phyloP scores from a whole-genome alignment of 2,797 vertebrate genomes.

The Tadarida brasiliensis region DNA sequence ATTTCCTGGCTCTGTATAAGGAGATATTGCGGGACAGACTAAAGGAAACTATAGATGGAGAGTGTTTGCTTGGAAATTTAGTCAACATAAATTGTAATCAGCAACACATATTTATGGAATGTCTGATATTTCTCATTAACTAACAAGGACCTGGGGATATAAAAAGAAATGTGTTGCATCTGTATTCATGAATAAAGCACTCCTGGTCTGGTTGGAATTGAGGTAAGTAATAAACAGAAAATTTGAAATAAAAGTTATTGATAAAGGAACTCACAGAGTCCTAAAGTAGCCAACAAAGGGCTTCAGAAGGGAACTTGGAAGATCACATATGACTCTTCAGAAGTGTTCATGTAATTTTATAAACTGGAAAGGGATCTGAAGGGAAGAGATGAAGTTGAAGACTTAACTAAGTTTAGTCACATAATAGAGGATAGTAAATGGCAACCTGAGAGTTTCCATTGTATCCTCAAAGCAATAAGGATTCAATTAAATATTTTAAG shows the following conservation, averaged over 20 bases:
- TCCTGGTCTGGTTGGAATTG: neutral
- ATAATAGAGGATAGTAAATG: neutral
- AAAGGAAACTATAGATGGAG: neutral
- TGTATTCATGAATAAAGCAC: neutral
- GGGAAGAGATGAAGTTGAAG: neutral
- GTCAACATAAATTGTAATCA: neutral
- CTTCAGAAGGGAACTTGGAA: neutral
- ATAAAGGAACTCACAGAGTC: neutral
- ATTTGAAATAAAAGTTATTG: neutral
- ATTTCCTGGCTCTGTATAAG: neutral
- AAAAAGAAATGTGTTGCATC: neutral
- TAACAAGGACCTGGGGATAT: neutral
- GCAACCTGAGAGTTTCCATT: neutral
- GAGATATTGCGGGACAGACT: neutral
- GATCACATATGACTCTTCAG: neutral
- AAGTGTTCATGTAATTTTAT: neutral
- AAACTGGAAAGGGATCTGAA: neutral
- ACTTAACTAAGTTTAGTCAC: neutral
- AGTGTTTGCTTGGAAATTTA: conserved; percentile 14
- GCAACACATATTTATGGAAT: neutral
- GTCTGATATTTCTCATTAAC: neutral
- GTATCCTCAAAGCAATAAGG: neutral
- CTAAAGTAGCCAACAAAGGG: neutral
- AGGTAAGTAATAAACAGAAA: conserved; percentile 20
- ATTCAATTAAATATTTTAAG: neutral